A percentile compares a stretch with the other conserved stretches of the same genome.
Conservation (phyloP, 1,140 invertebrate species). For the Ceratina calcarata region DNA sequence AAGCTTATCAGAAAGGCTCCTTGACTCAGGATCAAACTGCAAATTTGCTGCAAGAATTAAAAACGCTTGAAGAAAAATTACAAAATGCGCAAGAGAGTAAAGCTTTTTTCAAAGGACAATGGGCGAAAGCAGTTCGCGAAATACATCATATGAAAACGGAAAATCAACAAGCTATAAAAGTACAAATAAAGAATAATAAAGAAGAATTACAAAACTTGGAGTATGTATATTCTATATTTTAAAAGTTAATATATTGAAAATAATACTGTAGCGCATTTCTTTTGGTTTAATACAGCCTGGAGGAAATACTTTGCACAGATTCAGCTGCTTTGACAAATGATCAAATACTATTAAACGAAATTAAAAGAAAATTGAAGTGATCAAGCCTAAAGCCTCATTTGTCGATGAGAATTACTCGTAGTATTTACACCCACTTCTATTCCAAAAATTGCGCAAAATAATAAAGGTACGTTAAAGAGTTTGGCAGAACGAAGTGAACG, state of each 20-base stretch:
- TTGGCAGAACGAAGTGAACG: slow-evolving; percentile 66
- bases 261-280: slow-evolving; percentile 3
- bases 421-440: slow-evolving; percentile 46
- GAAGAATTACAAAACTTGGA: slow-evolving; percentile 76
- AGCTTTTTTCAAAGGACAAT: slow-evolving; percentile 83
- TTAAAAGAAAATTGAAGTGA: slow-evolving; percentile 74
- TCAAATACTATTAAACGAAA: slow-evolving; percentile 68
- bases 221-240: slow-evolving; percentile 63
- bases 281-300: slow-evolving; percentile 65
- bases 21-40: slow-evolving; percentile 78
- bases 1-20: slow-evolving; percentile 73
- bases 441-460: slow-evolving; percentile 43
- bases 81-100: slow-evolving; percentile 80
- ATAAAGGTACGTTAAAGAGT: slow-evolving; percentile 37
- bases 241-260: not conserved
- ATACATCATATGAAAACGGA: slow-evolving; percentile 80
- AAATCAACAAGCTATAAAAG: slow-evolving; percentile 76
- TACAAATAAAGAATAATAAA: slow-evolving; percentile 77
- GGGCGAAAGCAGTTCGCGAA: slow-evolving; percentile 81
- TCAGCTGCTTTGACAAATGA: slow-evolving; percentile 71
- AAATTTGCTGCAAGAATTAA: slow-evolving; percentile 78
- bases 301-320: slow-evolving; percentile 72
- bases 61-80: slow-evolving; percentile 82
- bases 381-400: slow-evolving; percentile 66
- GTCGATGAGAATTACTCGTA: slow-evolving; percentile 52